Percentiles rank a stretch among this genome's conserved stretches.
Conservation (phyloP, 2,113 vertebrate species). For the Malaclemys terrapin region DNA sequence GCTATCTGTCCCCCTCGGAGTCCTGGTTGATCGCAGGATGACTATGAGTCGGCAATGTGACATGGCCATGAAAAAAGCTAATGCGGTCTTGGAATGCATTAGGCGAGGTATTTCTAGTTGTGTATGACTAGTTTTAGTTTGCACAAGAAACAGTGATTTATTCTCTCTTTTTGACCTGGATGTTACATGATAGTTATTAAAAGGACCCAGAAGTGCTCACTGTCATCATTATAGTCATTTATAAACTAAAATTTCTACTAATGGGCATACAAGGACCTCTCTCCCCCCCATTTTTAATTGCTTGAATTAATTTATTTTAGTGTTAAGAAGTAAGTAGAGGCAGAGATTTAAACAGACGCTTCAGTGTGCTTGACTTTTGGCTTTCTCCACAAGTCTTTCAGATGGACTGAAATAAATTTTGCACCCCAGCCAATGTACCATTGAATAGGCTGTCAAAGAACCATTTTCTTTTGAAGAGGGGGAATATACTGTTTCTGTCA, state of each 20-base stretch:
- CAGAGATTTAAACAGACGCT: background rate
- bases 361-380: background rate
- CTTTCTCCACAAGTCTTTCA: background rate
- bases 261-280: background rate
- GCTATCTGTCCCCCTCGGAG: too few relatives aligned
- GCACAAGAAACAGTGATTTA: background rate
- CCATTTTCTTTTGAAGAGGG: fast-evolving
- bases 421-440: background rate
- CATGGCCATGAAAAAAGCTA: too few relatives aligned
- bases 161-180: background rate
- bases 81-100: too few relatives aligned
- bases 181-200: background rate
- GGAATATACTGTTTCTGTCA: background rate
- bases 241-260: background rate
- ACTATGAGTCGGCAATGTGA: too few relatives aligned
- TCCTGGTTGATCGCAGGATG: too few relatives aligned
- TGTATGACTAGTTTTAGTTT: background rate
- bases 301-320: background rate
- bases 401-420: background rate
- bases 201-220: background rate
- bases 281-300: background rate
- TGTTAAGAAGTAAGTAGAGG: conserved; percentile 13
- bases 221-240: conserved; percentile 2
- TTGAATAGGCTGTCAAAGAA: background rate
- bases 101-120: too few relatives aligned